A percentile compares a stretch with the other conserved stretches of the same genome.
phyloP scores from a whole-genome alignment of 2,888 invertebrate species.

The Emmelina monodactyla region DNA sequence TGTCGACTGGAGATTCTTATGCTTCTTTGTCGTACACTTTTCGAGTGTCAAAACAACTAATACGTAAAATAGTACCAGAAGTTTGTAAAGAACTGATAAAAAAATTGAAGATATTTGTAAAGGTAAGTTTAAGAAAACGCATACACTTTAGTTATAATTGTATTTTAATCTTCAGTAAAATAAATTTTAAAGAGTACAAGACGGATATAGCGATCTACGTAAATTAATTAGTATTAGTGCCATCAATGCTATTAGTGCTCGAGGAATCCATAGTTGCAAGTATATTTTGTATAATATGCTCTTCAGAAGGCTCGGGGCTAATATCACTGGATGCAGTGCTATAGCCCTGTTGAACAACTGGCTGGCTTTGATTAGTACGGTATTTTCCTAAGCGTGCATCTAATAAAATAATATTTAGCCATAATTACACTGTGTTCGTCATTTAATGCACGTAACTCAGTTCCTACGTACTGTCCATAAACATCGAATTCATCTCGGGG shows the following conservation, averaged over 20 bases:
- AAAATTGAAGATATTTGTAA: conserved; percentile 14
- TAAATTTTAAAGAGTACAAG: not conserved
- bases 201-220: no score
- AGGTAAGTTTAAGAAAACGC: conserved; percentile 7
- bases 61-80: conserved; percentile 14
- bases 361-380: conserved; percentile 11
- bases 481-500: conserved; percentile 15
- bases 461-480: conserved; percentile 16
- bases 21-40: conserved; percentile 17
- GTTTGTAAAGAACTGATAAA: conserved; percentile 18
- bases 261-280: conserved; percentile 13
- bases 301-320: conserved; percentile 8
- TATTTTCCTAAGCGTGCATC: conserved; percentile 16
- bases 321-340: conserved; percentile 12
- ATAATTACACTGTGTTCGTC: conserved; percentile 14
- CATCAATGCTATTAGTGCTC: no score
- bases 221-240: no score
- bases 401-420: conserved; percentile 17
- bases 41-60: conserved; percentile 17
- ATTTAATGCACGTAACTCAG: conserved; percentile 17
- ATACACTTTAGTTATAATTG: conserved; percentile 11
- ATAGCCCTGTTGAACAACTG: conserved; percentile 10
- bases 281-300: conserved; percentile 13
- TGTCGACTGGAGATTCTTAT: conserved; percentile 18
- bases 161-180: not conserved